Evolutionary conservation across 2,888 invertebrate genomes (phyloP).

Genomic region (Blomia tropicalis): DNA sequence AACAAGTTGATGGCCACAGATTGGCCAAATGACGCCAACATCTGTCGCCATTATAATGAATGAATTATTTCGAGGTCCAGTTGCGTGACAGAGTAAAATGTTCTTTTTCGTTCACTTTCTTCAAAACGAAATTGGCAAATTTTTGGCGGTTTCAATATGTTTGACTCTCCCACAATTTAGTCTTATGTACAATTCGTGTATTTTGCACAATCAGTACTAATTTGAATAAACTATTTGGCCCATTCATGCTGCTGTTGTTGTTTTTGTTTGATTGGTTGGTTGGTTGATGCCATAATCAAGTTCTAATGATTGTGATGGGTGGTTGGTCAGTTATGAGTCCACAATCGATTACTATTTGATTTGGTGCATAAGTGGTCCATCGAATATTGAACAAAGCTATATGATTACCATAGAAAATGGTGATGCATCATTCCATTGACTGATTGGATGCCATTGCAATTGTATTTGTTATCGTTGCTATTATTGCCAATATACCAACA

Average conservation of each 20-base stretch:
- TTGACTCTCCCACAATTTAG: too few relatives aligned
- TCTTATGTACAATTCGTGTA: too few relatives aligned
- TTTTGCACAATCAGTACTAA: neutral
- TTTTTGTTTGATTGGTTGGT: too few relatives aligned
- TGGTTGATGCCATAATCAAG: too few relatives aligned
- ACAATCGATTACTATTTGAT: neutral
- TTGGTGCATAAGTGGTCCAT: neutral
- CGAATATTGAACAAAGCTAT: too few relatives aligned
- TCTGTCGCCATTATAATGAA: constrained; percentile 14
- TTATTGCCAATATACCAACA: too few relatives aligned
- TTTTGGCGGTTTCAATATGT: neutral
- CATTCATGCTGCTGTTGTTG: too few relatives aligned
- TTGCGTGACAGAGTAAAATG: constrained; percentile 15
- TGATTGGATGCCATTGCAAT: too few relatives aligned
- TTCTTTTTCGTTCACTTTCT: too few relatives aligned
- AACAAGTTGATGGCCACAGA: constrained; percentile 14
- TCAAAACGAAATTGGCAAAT: neutral
- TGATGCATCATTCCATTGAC: too few relatives aligned
- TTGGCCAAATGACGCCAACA: constrained; percentile 13
- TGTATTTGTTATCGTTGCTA: too few relatives aligned
- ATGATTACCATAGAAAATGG: too few relatives aligned
- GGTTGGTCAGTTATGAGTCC: neutral
- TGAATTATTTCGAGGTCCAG: neutral
- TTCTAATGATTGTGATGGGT: neutral
- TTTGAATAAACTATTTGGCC: constrained; percentile 3